phyloP scores from a whole-genome alignment of 2,113 vertebrate species.

The Solea senegalensis region DNA sequence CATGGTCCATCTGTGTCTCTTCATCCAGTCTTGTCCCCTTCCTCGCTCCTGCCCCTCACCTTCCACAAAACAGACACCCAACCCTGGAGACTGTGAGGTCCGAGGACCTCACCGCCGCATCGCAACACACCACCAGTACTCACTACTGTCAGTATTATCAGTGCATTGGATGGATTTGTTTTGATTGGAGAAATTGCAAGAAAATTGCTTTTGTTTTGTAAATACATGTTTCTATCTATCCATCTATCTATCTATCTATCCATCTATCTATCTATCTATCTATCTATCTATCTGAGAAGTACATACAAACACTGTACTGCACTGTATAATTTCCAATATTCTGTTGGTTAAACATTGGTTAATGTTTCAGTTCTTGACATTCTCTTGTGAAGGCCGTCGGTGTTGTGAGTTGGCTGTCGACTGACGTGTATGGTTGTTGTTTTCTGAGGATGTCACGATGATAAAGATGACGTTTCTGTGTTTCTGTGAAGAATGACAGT shows the following conservation, averaged over 20 bases:
- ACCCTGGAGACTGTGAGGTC: slow-evolving; percentile 56
- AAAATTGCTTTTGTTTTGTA: slow-evolving; percentile 76
- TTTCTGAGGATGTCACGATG: slow-evolving; percentile 66
- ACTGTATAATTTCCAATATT: slow-evolving; percentile 52
- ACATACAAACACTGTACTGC: slow-evolving; percentile 44
- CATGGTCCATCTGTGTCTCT: slow-evolving; percentile 40
- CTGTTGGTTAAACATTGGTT: slow-evolving; percentile 63
- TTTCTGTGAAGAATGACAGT: slow-evolving; percentile 72
- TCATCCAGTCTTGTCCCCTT: slow-evolving; percentile 39
- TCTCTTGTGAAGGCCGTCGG: slow-evolving; percentile 74
- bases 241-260: slow-evolving; percentile 51
- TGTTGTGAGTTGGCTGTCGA: slow-evolving; percentile 77
- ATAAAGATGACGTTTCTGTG: slow-evolving; percentile 68
- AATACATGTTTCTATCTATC: slow-evolving; percentile 69
- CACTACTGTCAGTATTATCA: slow-evolving; percentile 74
- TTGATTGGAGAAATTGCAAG: slow-evolving; percentile 58
- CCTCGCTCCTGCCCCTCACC: slow-evolving; percentile 37
- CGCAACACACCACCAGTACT: slow-evolving; percentile 63
- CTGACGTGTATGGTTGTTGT: slow-evolving; percentile 70
- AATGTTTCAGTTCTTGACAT: slow-evolving; percentile 61
- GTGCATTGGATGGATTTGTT: slow-evolving; percentile 71
- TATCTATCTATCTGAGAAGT: slow-evolving; percentile 53
- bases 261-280: slow-evolving; percentile 52
- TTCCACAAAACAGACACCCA: slow-evolving; percentile 56
- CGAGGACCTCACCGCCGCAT: slow-evolving; percentile 62